Conservation (phyloP, 2,888 invertebrate species). For the Heliconius sara region DNA sequence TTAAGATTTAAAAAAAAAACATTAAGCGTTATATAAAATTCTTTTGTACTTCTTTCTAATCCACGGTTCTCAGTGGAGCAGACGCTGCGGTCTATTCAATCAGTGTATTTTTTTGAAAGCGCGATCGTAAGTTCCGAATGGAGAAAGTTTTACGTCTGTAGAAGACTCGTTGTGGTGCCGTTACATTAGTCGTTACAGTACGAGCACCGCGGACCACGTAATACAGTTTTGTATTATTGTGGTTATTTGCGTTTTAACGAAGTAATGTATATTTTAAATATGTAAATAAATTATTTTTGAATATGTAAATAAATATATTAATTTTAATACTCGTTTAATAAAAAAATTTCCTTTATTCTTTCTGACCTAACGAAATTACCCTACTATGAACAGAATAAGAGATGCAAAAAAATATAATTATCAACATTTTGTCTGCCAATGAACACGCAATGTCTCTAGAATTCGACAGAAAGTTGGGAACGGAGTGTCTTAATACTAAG, state of each 20-base stretch:
- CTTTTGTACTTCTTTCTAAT: conserved; percentile 24
- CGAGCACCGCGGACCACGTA: conserved; percentile 36
- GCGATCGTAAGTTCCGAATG: conserved; percentile 47
- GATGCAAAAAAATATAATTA: too few species aligned
- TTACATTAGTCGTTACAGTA: conserved; percentile 36
- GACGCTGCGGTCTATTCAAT: conserved; percentile 47
- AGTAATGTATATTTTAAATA: background rate
- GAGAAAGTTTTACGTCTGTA: conserved; percentile 47
- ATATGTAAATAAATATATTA: too few species aligned
- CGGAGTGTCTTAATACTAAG: too few species aligned
- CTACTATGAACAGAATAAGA: too few species aligned
- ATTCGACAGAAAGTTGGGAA: too few species aligned
- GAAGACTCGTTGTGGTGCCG: conserved; percentile 46
- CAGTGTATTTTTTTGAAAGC: conserved; percentile 49
- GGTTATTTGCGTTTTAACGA: conserved; percentile 7
- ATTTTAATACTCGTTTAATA: too few species aligned
- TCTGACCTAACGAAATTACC: too few species aligned
- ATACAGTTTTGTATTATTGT: conserved; percentile 36
- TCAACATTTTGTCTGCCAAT: too few species aligned
- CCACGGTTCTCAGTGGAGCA: conserved; percentile 26
- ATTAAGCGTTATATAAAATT: background rate
- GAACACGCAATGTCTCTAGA: too few species aligned
- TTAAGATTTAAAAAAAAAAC: background rate
- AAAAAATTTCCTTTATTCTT: too few species aligned
- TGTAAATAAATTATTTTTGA: too few species aligned